These are phyloP conservation scores for Nipponacmea schrenckii DNA, from an alignment of 2,888 invertebrate species.

Conservation along the genomic window DNA sequence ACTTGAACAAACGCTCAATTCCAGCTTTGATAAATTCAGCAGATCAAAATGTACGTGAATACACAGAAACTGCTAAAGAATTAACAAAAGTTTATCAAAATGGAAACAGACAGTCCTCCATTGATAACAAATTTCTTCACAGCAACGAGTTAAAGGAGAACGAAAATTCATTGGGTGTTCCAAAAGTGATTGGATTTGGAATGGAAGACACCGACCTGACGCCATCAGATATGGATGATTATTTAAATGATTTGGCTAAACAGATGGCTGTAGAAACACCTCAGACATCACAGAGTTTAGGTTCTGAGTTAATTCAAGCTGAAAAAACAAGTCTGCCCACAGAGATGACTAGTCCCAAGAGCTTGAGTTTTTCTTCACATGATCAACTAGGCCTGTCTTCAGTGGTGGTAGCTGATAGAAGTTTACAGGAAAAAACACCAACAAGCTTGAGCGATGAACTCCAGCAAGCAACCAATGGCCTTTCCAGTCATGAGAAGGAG, in stretches of 20 bases:
- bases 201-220: constrained; percentile 35
- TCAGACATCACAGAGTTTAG: constrained; percentile 9
- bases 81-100: neutral
- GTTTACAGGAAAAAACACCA: too few relatives aligned
- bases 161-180: neutral
- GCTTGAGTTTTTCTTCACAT: too few relatives aligned
- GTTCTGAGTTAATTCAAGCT: neutral
- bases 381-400: too few relatives aligned
- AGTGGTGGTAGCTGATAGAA: too few relatives aligned
- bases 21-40: neutral
- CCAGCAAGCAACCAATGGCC: neutral
- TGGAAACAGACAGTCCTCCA: neutral
- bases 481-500: neutral
- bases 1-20: neutral
- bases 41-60: neutral
- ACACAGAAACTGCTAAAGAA: neutral
- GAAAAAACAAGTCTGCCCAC: too few relatives aligned
- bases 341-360: too few relatives aligned
- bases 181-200: constrained; percentile 31
- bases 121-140: neutral
- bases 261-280: neutral
- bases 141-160: neutral
- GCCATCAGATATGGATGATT: constrained; percentile 44
- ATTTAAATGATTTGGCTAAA: constrained; percentile 35
- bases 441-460: neutral